Percentiles rank a stretch among this genome's conserved stretches.
These are phyloP conservation scores for Megaustenia siamemsis DNA, from an alignment of 2,888 invertebrate species.

Conservation along the genomic window DNA sequence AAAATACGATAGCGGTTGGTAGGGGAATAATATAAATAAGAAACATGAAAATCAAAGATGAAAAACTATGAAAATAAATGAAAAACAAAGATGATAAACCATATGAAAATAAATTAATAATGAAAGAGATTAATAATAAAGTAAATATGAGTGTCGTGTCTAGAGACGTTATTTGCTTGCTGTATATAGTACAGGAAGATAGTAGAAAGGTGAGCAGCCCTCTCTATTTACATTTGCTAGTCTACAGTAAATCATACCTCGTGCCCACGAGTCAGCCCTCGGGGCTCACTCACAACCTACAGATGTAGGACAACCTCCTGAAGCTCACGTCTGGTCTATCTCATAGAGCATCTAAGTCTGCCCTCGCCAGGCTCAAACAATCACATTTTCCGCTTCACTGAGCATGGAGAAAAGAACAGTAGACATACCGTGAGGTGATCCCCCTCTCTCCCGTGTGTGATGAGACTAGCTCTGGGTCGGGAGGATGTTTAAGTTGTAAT, in stretches of 20 bases:
- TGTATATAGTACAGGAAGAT: no score
- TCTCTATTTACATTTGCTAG: background rate
- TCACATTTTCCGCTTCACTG: constrained; percentile 28
- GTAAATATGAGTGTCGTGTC: background rate
- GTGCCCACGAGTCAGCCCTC: background rate
- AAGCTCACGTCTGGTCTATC: constrained; percentile 7
- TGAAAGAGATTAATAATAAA: background rate
- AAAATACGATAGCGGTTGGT: background rate
- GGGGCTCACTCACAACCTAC: background rate
- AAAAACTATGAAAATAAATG: no score
- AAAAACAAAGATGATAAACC: background rate
- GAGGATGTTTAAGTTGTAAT: no score
- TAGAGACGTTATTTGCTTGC: background rate
- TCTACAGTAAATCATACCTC: background rate
- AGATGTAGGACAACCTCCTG: constrained; percentile 19
- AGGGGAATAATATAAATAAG: background rate
- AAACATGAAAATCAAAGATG: no score
- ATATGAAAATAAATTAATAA: background rate
- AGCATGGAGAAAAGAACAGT: constrained; percentile 20
- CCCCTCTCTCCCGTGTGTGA: background rate
- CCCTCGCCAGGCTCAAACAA: constrained; percentile 14
- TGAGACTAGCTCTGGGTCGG: no score
- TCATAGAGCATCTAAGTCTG: background rate
- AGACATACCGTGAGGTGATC: background rate
- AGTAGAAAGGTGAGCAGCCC: no score